These are phyloP conservation scores for Timema cristinae DNA, from an alignment of 2,888 invertebrate species.

Conservation along the genomic window DNA sequence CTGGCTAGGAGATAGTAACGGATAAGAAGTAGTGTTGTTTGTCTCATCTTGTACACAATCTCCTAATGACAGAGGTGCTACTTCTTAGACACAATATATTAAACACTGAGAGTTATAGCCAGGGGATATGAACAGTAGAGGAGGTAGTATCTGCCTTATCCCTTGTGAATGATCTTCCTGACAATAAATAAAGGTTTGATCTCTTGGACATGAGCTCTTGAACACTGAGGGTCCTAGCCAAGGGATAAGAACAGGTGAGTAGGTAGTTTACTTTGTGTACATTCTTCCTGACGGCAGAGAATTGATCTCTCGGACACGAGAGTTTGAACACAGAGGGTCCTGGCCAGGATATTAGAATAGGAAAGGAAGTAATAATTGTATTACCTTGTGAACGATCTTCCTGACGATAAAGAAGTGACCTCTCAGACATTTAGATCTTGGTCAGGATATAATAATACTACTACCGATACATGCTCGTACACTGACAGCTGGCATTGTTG, in stretches of 20 bases:
- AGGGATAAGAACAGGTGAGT: too few species aligned
- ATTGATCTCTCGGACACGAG: too few species aligned
- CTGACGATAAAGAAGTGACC: neutral
- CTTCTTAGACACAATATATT: neutral
- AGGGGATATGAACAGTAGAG: neutral
- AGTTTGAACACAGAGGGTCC: too few species aligned
- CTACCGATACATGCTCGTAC: too few species aligned
- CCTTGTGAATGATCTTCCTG: conserved; percentile 61
- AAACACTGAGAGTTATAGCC: neutral
- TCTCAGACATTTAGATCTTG: neutral
- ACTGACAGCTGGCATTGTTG: too few species aligned
- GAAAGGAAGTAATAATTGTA: neutral
- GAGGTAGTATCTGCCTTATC: neutral
- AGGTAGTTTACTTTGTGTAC: neutral
- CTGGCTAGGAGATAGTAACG: neutral
- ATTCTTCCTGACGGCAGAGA: too few species aligned
- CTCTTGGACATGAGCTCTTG: conserved; percentile 73
- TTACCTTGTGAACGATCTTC: neutral
- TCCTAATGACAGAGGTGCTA: neutral
- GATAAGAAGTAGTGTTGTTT: neutral
- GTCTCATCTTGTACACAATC: neutral
- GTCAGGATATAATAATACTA: too few species aligned
- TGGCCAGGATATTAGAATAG: too few species aligned
- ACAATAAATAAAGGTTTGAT: neutral
- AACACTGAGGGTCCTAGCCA: conserved; percentile 64